Evolutionary conservation across 2,888 invertebrate genomes (phyloP).

Genomic region (Capitulum mitella): DNA sequence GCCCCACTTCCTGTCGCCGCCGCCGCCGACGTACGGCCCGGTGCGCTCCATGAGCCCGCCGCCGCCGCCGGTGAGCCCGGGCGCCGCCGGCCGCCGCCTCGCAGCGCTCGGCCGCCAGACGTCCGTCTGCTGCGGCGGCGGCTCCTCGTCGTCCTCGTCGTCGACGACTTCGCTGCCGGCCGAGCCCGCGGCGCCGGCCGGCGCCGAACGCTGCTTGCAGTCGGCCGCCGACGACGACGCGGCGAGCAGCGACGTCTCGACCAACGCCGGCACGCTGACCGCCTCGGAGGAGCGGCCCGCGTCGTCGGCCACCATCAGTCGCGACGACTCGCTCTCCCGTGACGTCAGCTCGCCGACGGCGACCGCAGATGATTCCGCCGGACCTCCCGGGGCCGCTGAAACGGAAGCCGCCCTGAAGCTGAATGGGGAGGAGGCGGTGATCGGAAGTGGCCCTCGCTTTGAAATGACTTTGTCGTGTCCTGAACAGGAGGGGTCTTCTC

Average conservation of each 20-base stretch:
- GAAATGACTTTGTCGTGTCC: background rate
- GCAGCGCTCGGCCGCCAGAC: background rate
- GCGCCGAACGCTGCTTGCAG: background rate
- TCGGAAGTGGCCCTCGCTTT: background rate
- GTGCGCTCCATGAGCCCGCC: background rate
- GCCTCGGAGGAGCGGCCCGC: background rate
- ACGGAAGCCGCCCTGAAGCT: background rate
- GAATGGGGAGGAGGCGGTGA: background rate
- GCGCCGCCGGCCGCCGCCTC: background rate
- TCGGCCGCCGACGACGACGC: background rate
- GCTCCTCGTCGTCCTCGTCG: background rate
- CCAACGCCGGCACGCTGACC: background rate
- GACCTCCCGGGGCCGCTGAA: background rate
- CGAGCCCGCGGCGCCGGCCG: background rate
- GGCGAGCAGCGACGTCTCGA: background rate
- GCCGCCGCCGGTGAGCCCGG: background rate
- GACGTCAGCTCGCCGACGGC: background rate
- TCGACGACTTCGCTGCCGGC: background rate
- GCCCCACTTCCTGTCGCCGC: conserved; percentile 5
- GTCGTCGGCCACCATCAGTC: background rate
- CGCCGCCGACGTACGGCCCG: conserved; percentile 4
- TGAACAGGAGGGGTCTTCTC: background rate
- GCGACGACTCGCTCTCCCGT: background rate
- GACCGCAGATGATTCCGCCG: background rate
- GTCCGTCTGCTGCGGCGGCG: background rate